These are phyloP conservation scores for Cerastis leucographa DNA, from an alignment of 2,888 invertebrate genomes.

Conservation along the genomic window DNA sequence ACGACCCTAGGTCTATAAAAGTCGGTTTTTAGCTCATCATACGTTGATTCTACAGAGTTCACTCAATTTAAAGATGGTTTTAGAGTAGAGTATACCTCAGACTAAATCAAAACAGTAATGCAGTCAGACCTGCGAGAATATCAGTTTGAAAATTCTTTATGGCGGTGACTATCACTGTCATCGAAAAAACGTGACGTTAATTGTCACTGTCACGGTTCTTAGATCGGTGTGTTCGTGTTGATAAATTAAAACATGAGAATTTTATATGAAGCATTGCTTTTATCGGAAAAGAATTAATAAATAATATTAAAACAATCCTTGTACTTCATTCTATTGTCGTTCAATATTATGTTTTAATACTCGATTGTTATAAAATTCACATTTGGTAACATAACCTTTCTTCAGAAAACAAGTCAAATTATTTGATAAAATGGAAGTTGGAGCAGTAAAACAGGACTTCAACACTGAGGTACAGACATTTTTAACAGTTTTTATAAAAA, in stretches of 20 bases:
- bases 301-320: not conserved
- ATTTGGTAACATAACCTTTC: conserved; percentile 65
- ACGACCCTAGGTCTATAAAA: too few species aligned
- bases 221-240: conserved; percentile 23
- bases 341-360: not conserved
- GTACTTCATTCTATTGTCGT: not conserved
- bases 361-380: not conserved
- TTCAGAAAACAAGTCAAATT: conserved; percentile 27
- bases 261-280: not conserved
- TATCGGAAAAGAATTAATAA: not conserved
- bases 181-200: not conserved
- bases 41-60: too few species aligned
- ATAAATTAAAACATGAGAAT: not conserved
- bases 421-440: conserved; percentile 83
- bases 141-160: not conserved
- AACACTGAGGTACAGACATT: conserved; percentile 83
- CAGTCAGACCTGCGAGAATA: not conserved
- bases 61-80: not conserved
- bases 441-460: conserved; percentile 88
- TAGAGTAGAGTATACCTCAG: not conserved
- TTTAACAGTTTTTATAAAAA: not conserved
- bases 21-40: too few species aligned
- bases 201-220: not conserved
- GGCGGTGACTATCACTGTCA: not conserved
- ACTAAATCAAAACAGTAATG: not conserved